A percentile compares a stretch with the other conserved stretches of the same genome.
These are phyloP conservation scores for Anhinga rufa DNA, from an alignment of 2,113 vertebrate species.

Conservation along the genomic window DNA sequence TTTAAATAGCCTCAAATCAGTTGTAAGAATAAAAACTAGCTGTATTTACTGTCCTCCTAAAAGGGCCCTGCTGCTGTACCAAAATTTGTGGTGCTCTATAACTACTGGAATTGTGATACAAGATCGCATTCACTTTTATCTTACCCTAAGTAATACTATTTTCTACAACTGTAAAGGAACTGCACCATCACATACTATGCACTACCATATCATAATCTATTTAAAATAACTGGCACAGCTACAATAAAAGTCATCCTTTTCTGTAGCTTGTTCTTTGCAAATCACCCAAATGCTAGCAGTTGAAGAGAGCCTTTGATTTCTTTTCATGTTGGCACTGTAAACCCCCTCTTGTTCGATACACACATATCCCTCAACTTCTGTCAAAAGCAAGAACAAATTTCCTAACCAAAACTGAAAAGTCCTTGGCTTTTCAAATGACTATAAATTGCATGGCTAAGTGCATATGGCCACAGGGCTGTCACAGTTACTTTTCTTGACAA, in stretches of 20 bases:
- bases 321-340: constrained; percentile 45
- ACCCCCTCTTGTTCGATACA: constrained; percentile 2
- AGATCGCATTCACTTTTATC: constrained; percentile 68
- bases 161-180: constrained; percentile 56
- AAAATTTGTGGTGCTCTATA: constrained; percentile 60
- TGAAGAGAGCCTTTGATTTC: constrained; percentile 66
- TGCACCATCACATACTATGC: constrained; percentile 19
- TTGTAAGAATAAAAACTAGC: constrained; percentile 42
- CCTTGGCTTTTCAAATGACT: constrained; percentile 88
- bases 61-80: constrained; percentile 25
- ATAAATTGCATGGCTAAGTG: constrained; percentile 85
- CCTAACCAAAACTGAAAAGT: constrained; percentile 88
- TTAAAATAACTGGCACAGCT: constrained; percentile 61
- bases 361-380: constrained; percentile 72
- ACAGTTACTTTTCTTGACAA: constrained; percentile 93
- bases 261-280: constrained; percentile 59
- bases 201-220: constrained; percentile 58
- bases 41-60: constrained; percentile 45
- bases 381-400: constrained; percentile 76
- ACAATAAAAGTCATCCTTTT: constrained; percentile 61
- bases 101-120: constrained; percentile 47
- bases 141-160: constrained; percentile 63
- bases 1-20: constrained; percentile 54
- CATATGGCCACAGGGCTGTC: constrained; percentile 91
- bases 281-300: constrained; percentile 60